A percentile compares a stretch with the other conserved stretches of the same genome.
These are phyloP conservation scores for Aegithalos caudatus DNA, from an alignment of 2,113 vertebrate genomes.

Conservation along the genomic window DNA sequence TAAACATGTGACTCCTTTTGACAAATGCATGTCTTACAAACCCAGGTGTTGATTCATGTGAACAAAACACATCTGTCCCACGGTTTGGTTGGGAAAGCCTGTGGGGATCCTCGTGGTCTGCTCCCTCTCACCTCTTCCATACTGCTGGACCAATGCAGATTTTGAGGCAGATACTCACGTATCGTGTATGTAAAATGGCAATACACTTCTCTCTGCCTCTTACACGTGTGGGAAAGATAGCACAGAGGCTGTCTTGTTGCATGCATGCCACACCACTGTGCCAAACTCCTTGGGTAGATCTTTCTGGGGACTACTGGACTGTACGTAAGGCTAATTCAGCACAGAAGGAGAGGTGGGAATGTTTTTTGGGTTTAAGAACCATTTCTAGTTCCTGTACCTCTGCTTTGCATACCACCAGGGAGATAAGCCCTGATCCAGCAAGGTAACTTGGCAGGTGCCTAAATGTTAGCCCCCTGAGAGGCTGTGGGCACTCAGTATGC, in stretches of 20 bases:
- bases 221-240: not conserved
- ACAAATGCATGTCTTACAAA: not conserved
- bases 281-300: not conserved
- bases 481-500: fast-evolving
- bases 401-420: not conserved
- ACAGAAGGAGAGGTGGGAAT: not conserved
- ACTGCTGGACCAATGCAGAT: not conserved
- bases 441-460: not conserved
- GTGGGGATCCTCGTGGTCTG: not conserved
- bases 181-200: not conserved
- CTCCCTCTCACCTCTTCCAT: not conserved
- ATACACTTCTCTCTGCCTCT: not conserved
- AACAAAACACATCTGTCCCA: fast-evolving
- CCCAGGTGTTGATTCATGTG: not conserved
- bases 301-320: not conserved
- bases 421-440: not conserved
- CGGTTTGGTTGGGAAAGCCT: fast-evolving
- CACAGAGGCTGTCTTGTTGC: fast-evolving
- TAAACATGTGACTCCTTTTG: not conserved
- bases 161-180: not conserved
- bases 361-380: not conserved
- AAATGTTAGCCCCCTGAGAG: not conserved
- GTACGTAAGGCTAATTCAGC: fast-evolving
- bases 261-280: fast-evolving
- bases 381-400: fast-evolving